A percentile compares a stretch with the other conserved stretches of the same genome.
These are phyloP conservation scores for Paracanthobrama guichenoti DNA, from an alignment of 2,113 vertebrate species.

Conservation along the genomic window DNA sequence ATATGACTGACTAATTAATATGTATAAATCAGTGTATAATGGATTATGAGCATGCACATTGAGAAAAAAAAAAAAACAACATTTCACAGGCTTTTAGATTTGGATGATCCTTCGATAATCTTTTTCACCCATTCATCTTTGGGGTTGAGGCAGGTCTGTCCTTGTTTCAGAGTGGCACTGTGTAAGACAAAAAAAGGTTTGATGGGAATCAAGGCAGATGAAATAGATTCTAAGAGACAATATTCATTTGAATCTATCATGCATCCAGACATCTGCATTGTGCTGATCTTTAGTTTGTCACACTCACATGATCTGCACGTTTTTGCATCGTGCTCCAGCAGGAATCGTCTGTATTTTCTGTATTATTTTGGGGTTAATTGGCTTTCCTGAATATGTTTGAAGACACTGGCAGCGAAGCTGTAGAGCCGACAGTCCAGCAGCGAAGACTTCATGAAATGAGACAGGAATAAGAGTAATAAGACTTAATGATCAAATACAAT, in stretches of 20 bases:
- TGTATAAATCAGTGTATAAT: no score
- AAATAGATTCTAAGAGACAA: no score
- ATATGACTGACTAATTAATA: no score
- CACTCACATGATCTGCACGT: conserved; percentile 42
- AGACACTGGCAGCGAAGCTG: background rate
- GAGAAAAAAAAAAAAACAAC: no score
- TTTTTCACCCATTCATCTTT: conserved; percentile 22
- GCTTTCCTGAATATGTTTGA: background rate
- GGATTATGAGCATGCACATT: no score
- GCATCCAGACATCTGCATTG: background rate
- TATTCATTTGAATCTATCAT: background rate
- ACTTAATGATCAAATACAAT: background rate
- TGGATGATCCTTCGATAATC: background rate
- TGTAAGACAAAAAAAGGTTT: background rate
- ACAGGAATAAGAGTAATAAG: background rate
- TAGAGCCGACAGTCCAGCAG: background rate
- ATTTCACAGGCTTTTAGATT: background rate
- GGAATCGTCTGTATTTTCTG: background rate
- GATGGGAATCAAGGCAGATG: no score
- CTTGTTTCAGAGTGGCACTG: conserved; percentile 31
- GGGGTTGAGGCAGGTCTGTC: conserved; percentile 26
- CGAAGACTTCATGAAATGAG: background rate
- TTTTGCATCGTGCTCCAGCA: conserved; percentile 11
- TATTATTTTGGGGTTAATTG: background rate
- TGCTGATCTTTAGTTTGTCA: background rate